Conservation (phyloP, 2,113 vertebrate genomes). For the Pseudorectes ferrugineus region DNA sequence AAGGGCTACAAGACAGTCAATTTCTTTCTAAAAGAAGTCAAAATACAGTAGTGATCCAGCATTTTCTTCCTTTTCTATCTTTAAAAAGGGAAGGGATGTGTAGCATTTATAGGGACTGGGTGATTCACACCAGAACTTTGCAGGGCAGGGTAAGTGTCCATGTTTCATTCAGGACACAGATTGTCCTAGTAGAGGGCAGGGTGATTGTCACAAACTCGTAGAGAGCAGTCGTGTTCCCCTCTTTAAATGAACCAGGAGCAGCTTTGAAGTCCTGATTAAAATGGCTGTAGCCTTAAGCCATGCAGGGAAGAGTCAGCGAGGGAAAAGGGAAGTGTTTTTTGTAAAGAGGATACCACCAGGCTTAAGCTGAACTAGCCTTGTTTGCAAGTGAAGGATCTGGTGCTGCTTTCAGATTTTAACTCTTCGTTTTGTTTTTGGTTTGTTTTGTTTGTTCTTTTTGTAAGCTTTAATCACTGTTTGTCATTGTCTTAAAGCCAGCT, state of each 20-base stretch:
- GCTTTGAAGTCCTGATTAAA: constrained; percentile 12
- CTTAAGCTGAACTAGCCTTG: constrained; percentile 66
- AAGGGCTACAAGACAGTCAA: not conserved
- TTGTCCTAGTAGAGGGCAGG: too few species aligned
- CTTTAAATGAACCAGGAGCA: not conserved
- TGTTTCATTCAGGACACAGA: not conserved
- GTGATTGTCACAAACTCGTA: not conserved
- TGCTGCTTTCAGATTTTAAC: constrained; percentile 75
- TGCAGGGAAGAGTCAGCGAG: not conserved
- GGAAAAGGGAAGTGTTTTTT: not conserved
- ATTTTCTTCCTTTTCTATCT: not conserved
- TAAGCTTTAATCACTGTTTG: constrained; percentile 76
- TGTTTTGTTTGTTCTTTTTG: constrained; percentile 40
- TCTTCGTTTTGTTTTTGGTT: constrained; percentile 50
- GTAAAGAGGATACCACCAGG: constrained; percentile 42
- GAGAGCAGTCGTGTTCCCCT: not conserved
- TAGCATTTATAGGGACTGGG: not conserved
- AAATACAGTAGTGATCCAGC: not conserved
- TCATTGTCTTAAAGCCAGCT: constrained; percentile 73
- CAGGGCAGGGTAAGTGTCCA: not conserved
- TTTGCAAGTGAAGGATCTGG: constrained; percentile 80
- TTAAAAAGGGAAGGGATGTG: not conserved
- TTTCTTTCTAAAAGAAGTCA: not conserved
- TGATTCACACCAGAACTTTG: not conserved
- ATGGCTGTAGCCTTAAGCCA: constrained; percentile 4